Evolutionary conservation across 1,140 invertebrate species (phyloP).

Genomic region (Heliconius eleuchia): DNA sequence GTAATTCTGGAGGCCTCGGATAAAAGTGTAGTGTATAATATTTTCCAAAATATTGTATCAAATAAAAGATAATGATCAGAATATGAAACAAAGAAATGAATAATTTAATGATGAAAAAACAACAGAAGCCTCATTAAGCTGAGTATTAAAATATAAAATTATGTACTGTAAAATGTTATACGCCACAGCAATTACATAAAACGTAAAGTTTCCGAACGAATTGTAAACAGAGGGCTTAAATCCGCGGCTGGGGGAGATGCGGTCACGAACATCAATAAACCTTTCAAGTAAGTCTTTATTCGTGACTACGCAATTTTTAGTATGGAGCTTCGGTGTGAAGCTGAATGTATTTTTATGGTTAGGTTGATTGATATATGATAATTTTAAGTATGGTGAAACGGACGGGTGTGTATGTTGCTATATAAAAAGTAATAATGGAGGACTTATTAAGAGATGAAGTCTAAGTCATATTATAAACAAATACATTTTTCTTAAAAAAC

Average conservation of each 20-base stretch:
- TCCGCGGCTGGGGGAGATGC: constrained; percentile 37
- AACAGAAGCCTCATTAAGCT: neutral
- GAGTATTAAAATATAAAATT: neutral
- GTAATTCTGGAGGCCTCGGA: too few relatives aligned
- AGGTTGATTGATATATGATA: neutral
- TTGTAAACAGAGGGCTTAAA: constrained; percentile 35
- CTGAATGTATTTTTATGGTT: neutral
- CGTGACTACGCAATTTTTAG: constrained; percentile 14
- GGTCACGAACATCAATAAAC: constrained; percentile 39
- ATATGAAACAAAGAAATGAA: neutral
- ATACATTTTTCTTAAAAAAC: too few relatives aligned
- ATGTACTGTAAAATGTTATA: neutral
- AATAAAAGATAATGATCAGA: neutral
- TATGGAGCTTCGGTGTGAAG: neutral
- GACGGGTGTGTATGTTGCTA: too few relatives aligned
- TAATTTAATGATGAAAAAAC: neutral
- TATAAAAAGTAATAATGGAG: too few relatives aligned
- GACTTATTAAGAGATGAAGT: too few relatives aligned
- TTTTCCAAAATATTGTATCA: too few relatives aligned
- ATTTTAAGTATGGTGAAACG: too few relatives aligned
- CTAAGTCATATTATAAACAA: too few relatives aligned
- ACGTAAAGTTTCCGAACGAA: constrained; percentile 26
- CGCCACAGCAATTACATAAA: constrained; percentile 19
- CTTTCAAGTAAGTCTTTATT: constrained; percentile 30
- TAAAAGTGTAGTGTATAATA: too few relatives aligned